Evolutionary conservation across 2,113 vertebrate genomes (phyloP), one percentile per base, ranked within the genome.

Genomic region (Taurulus bubalis): DNA sequence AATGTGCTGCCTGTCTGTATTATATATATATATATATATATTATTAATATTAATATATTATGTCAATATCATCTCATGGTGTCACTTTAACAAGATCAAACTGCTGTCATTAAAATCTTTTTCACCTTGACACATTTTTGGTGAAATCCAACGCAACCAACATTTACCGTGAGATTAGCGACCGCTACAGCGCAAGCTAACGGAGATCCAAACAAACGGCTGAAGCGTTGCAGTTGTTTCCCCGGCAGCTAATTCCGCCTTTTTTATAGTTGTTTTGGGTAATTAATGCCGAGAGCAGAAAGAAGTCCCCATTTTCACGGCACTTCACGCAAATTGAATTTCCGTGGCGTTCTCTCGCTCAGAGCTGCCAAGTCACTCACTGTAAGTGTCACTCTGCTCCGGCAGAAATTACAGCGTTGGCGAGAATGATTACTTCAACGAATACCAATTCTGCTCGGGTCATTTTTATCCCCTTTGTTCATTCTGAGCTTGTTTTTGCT

Each of bases 351-450:
- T 8, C 56, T 77, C 0, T 77, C 53, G 0, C 18, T 34, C 64
- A 40, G 36, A 69, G 59, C 47, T 83, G 80, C 65, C 77, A 67
- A 72, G 77, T 68, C 36, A 24, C 68, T 65, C 36, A 51, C 65
- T 10, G 58, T 3, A 22, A 65, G 40, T 3, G 0, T 71, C 40
- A 8, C 38, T 69, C 45, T 45, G 47, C 63, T 4, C 16, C 0
- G 9, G 55, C 24, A 65, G 0, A 81, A 72, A 81, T 63, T 16
- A 24, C 74, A 56, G 67, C 34, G 2, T 5, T 38, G 34, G 65
- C 40, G 0, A 64, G 69, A 77, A 66, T 66, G 55, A 71, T 64
- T 24, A 47, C 34, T 30, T 71, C 49, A 22, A 73, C 60, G 5
- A 28, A 53, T 16, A n/a, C 18, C 55, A 70, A 51, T 42, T 45